A percentile compares a stretch with the other conserved stretches of the same genome.
phyloP scores from a whole-genome alignment of 2,113 vertebrate genomes.

The Hepsetus odoe region DNA sequence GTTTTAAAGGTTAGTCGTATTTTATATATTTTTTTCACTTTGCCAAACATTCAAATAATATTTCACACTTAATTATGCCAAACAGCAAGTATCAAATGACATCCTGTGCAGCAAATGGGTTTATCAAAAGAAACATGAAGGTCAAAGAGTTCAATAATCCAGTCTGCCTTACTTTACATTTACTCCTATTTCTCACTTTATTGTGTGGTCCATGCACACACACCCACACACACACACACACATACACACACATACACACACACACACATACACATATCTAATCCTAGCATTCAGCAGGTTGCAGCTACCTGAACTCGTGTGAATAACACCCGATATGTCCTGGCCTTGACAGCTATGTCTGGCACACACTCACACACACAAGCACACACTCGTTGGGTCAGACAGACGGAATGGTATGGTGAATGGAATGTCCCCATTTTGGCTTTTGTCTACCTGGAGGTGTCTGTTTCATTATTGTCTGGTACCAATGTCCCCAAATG shows the following conservation, averaged over 20 bases:
- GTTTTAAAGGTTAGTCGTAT: too few species aligned
- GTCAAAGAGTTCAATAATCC: too few species aligned
- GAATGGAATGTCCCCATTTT: constrained; percentile 35
- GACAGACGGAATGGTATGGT: not conserved
- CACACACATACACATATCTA: constrained; percentile 5
- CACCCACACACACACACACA: constrained; percentile 10
- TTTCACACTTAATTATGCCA: too few species aligned
- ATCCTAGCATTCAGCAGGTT: constrained; percentile 31
- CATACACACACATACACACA: not conserved
- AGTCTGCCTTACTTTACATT: too few species aligned
- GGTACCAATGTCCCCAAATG: not conserved
- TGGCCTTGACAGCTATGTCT: constrained; percentile 43
- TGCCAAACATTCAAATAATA: too few species aligned
- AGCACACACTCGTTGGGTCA: constrained; percentile 23
- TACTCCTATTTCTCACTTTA: too few species aligned
- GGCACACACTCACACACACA: not conserved
- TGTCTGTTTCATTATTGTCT: constrained; percentile 38
- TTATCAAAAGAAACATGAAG: too few species aligned
- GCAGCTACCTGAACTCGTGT: constrained; percentile 46
- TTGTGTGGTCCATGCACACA: not conserved
- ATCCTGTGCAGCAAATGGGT: too few species aligned
- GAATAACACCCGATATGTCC: constrained; percentile 46
- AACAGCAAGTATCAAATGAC: too few species aligned
- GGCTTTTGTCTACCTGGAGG: constrained; percentile 24
- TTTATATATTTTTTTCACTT: too few species aligned